Conservation (phyloP, 2,113 vertebrate genomes). For the Andinoacara biseriatus region DNA sequence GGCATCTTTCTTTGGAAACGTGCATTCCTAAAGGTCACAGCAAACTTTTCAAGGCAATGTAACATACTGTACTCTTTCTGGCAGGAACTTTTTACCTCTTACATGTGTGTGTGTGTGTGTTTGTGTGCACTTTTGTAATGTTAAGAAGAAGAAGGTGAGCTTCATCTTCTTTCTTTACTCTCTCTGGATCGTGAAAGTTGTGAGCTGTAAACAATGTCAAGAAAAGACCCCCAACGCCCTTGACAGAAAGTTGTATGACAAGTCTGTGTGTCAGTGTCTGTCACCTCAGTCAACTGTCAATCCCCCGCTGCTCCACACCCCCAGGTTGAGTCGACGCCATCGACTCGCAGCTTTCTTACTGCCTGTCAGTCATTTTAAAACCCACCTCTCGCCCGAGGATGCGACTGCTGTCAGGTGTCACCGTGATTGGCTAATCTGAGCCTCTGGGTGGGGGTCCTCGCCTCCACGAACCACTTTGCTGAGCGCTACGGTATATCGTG, state of each 20-base stretch:
- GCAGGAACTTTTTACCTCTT: not conserved
- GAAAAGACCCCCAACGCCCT: conserved; percentile 42
- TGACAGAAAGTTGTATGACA: conserved; percentile 63
- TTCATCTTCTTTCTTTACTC: not conserved
- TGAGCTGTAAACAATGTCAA: conserved; percentile 34
- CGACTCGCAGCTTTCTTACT: conserved; percentile 47
- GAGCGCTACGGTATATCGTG: not conserved
- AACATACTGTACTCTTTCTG: not conserved
- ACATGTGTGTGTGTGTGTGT: not conserved
- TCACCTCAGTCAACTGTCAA: conserved; percentile 55
- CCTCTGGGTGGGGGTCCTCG: conserved; percentile 7
- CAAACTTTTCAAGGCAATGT: conserved; percentile 6
- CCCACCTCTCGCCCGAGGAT: conserved; percentile 33
- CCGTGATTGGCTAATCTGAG: conserved; percentile 62
- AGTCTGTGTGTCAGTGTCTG: conserved; percentile 51
- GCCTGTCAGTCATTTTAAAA: conserved; percentile 56
- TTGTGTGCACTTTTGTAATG: not conserved
- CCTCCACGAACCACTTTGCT: conserved; percentile 16
- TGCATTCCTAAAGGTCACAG: conserved; percentile 61
- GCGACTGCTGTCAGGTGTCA: conserved; percentile 53
- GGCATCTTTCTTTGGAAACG: conserved; percentile 68
- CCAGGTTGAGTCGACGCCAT: conserved; percentile 48
- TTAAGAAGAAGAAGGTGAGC: not conserved
- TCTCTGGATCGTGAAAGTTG: not conserved
- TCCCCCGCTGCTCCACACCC: conserved; percentile 21